These are phyloP conservation scores for Cylas formicarius DNA, from an alignment of 1,140 invertebrate species.

Conservation along the genomic window DNA sequence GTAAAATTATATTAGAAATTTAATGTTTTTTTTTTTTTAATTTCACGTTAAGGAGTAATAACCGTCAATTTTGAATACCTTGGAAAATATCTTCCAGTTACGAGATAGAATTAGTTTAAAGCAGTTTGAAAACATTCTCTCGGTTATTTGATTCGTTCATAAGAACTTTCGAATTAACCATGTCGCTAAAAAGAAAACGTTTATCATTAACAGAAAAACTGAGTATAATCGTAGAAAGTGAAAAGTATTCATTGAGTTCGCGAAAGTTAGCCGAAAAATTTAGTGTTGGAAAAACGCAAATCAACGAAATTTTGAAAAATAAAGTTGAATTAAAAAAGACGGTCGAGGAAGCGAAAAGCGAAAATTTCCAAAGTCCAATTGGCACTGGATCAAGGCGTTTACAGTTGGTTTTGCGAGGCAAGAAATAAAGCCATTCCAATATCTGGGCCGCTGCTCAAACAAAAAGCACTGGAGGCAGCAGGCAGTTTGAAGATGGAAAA, in stretches of 20 bases:
- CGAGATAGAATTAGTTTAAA: no score
- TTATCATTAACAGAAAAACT: constrained; percentile 6
- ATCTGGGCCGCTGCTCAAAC: constrained; percentile 7
- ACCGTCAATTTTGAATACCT: no score
- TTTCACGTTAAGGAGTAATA: no score
- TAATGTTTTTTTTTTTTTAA: no score
- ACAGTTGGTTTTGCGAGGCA: constrained; percentile 12
- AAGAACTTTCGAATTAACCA: no score
- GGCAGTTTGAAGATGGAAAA: not conserved
- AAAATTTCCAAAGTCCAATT: not conserved
- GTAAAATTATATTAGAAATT: no score
- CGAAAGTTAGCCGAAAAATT: constrained; percentile 12
- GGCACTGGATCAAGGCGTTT: constrained; percentile 10
- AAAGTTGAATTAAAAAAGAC: constrained; percentile 7
- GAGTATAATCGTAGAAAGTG: constrained; percentile 4
- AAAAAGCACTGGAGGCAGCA: constrained; percentile 12
- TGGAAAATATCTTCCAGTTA: no score
- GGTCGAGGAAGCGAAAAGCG: constrained; percentile 8
- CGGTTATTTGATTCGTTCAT: no score
- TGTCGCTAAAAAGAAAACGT: constrained; percentile 7
- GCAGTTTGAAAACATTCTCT: no score
- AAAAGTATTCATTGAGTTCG: constrained; percentile 8
- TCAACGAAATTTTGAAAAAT: constrained; percentile 11
- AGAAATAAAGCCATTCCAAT: constrained; percentile 10
- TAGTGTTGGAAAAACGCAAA: constrained; percentile 9